phyloP scores from a whole-genome alignment of 2,113 vertebrate species.

The Neomonachus schauinslandi region DNA sequence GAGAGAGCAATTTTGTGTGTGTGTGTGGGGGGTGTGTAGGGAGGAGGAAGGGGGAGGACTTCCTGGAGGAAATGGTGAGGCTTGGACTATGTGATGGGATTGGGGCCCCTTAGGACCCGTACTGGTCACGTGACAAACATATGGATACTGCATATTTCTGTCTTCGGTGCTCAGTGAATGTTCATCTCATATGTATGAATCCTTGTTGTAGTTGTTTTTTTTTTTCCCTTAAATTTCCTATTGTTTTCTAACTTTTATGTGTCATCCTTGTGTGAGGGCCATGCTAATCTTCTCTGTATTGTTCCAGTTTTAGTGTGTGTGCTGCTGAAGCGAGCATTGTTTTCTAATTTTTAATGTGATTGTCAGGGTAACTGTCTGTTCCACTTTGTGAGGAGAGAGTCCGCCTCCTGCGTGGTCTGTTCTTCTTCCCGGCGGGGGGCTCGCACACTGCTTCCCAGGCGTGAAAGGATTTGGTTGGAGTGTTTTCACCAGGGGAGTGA shows the following conservation, averaged over 20 bases:
- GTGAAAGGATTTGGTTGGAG: not conserved
- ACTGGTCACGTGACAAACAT: not conserved
- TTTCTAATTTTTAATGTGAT: not conserved
- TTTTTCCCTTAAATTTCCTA: not conserved
- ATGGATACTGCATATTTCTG: not conserved
- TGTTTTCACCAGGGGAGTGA: slow-evolving; percentile 12
- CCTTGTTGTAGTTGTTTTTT: not conserved
- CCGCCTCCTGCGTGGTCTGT: not conserved
- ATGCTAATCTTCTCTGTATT: not conserved
- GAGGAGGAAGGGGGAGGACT: not conserved
- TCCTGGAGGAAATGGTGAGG: not conserved
- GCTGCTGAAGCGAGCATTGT: not conserved
- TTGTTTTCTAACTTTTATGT: not conserved
- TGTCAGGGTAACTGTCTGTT: not conserved
- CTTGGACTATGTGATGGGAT: not conserved
- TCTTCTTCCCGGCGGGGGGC: not conserved
- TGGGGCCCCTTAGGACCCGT: not conserved
- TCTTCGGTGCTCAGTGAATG: not conserved
- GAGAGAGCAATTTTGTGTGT: not conserved
- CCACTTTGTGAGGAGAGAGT: not conserved
- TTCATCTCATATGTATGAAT: not conserved
- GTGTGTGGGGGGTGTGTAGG: not conserved
- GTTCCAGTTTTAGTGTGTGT: not conserved
- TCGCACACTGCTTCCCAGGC: not conserved
- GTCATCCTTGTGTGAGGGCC: not conserved